These are phyloP conservation scores for Drosophila ficusphila DNA, from an alignment of 1,140 invertebrate genomes.

Conservation along the genomic window DNA sequence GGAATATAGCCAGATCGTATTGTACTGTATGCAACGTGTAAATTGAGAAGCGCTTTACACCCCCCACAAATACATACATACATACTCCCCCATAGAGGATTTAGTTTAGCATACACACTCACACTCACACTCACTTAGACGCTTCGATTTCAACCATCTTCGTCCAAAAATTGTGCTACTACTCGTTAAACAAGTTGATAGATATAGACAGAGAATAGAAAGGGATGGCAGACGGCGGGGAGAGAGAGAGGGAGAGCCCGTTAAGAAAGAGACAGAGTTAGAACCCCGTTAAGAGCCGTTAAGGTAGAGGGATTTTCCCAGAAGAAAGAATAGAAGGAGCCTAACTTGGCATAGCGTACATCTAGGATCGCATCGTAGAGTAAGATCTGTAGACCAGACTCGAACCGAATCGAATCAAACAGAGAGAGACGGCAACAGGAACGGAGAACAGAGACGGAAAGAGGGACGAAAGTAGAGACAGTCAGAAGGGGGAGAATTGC, in stretches of 20 bases:
- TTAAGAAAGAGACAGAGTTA: constrained; percentile 2
- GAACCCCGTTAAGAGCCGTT: neutral
- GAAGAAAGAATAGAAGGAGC: neutral
- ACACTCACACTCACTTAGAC: constrained; percentile 52
- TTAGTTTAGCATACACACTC: constrained; percentile 31
- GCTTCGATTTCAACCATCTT: constrained; percentile 80
- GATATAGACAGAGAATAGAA: constrained; percentile 36
- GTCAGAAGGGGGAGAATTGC: constrained; percentile 18
- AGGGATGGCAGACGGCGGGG: constrained; percentile 1
- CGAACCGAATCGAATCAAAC: too few relatives aligned
- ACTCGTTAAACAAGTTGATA: constrained; percentile 77
- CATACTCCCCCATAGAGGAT: constrained; percentile 27
- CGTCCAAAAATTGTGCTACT: constrained; percentile 82
- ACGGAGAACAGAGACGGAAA: constrained; percentile 25
- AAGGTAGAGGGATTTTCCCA: neutral
- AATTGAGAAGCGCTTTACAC: constrained; percentile 25
- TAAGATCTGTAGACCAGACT: neutral
- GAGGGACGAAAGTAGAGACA: constrained; percentile 2
- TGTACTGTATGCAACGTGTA: constrained; percentile 34
- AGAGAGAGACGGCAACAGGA: constrained; percentile 29
- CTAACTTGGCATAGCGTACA: constrained; percentile 4
- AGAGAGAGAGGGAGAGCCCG: constrained; percentile 8
- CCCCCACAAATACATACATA: constrained; percentile 13
- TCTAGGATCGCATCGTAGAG: constrained; percentile 7
- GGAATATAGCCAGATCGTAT: constrained; percentile 38